A percentile compares a stretch with the other conserved stretches of the same genome.
Evolutionary conservation across 1,140 invertebrate genomes (phyloP).

Genomic region (Thaumatotibia leucotreta): DNA sequence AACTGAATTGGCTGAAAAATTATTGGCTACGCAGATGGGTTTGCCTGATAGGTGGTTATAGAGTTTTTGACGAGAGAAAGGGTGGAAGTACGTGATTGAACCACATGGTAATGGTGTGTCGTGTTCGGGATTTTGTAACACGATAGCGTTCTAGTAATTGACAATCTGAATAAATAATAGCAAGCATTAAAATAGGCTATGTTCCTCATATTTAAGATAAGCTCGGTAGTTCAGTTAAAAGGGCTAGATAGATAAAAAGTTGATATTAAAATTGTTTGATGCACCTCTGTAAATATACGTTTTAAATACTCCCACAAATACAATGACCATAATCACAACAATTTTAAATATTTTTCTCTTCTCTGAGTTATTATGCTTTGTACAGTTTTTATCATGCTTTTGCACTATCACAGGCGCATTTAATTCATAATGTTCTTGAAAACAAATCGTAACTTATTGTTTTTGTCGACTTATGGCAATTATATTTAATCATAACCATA

Average conservation of each 20-base stretch:
- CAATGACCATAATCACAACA: no score
- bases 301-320: no score
- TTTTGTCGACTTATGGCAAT: neutral
- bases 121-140: conserved; percentile 8
- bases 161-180: neutral
- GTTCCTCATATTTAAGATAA: neutral
- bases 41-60: conserved; percentile 55
- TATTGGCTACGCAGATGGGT: conserved; percentile 40
- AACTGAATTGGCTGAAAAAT: conserved; percentile 15
- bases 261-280: no score
- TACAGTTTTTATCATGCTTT: no score
- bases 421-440: neutral
- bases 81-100: conserved; percentile 40
- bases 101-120: conserved; percentile 35
- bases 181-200: neutral
- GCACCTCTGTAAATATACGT: no score
- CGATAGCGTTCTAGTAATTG: neutral
- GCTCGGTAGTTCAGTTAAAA: no score
- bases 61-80: conserved; percentile 63
- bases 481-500: neutral
- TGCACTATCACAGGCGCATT: no score
- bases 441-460: no score
- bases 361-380: no score
- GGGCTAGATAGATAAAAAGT: no score
- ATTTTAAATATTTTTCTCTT: no score